Evolutionary conservation across 2,113 vertebrate species (phyloP).

Genomic region (Aramus guarauna): DNA sequence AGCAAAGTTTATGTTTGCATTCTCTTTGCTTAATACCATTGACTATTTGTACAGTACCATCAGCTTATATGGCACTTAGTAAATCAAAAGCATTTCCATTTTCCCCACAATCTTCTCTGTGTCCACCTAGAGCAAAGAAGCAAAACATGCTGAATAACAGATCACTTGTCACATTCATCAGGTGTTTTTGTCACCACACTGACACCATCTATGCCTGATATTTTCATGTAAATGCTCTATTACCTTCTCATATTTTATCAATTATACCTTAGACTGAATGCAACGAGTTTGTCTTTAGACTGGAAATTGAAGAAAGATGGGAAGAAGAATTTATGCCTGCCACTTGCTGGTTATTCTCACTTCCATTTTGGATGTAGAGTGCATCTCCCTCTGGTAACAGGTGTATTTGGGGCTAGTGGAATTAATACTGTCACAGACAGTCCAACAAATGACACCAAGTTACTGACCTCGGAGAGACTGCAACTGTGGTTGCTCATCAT

Average conservation of each 20-base stretch:
- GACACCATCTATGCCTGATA: background rate
- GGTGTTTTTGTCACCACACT: background rate
- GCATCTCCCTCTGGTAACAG: slow-evolving; percentile 45
- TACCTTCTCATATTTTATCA: slow-evolving; percentile 19
- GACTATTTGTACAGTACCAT: background rate
- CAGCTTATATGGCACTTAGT: background rate
- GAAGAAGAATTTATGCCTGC: slow-evolving; percentile 36
- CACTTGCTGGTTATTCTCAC: slow-evolving; percentile 42
- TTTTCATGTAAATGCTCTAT: slow-evolving; percentile 1
- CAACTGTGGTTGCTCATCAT: background rate
- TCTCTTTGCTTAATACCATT: background rate
- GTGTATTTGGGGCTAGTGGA: background rate
- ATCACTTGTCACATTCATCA: background rate
- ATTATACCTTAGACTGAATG: slow-evolving; percentile 32
- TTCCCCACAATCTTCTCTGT: background rate
- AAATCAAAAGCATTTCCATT: background rate
- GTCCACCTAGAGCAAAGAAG: background rate
- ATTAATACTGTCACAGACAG: background rate
- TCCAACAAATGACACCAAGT: background rate
- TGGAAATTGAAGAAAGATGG: slow-evolving; percentile 42
- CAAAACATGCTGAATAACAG: background rate
- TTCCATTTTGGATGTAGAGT: slow-evolving; percentile 53
- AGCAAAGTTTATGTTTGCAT: background rate
- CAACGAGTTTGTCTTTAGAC: slow-evolving; percentile 19
- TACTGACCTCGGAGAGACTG: background rate